Base-by-base conservation (phyloP, 2,888 invertebrate species). In the Tromatobia lineatoria region DNA sequence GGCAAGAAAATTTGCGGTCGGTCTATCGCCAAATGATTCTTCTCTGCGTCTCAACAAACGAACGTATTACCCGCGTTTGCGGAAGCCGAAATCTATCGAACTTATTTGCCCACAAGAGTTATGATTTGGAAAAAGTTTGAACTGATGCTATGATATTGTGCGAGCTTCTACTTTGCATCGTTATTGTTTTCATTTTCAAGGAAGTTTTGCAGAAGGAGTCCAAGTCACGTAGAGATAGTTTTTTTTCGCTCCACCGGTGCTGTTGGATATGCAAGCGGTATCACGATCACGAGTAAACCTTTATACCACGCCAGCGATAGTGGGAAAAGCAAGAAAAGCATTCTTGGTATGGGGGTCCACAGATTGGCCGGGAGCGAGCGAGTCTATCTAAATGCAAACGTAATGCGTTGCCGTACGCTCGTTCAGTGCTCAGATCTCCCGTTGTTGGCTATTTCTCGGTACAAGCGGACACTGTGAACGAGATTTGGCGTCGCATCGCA, bases 311-410 rank as follows among this genome's bases (percentile, higher is more conserved):
- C 71, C 50, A 23, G 1, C 0, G 11, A 23, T 23, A 23, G 10
- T 57, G 25, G 25, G 13, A 23, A 57, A 57, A 70, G 29, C 50
- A 50, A 45, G 66, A 42, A 76, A 57, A 76, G 54, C 77, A 59
- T 69, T 73, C 59, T 29, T 59, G 45, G 59, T 59, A 25, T 45
- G 10, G 0, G 38, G 34, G 45, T 18, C 29, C 59, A n/a, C 71
- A 25, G 59, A 45, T 42, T 73, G n/a, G n/a, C 45, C 25, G 45
- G 73, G 15, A 59, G 45, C 73, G 18, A 61, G 47, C 79, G 57
- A 75, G 75, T 75, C 83, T 64, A 83, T 83, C 83, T 83, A 83
- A 83, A 83, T 83, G 83, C 83, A 83, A 83, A 83, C 75, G 83
- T 71, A 83, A 83, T 64, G 75, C 66, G 75, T 71, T 38, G 47